Evolutionary conservation across 1,140 invertebrate species (phyloP).

Genomic region (Samia ricini): DNA sequence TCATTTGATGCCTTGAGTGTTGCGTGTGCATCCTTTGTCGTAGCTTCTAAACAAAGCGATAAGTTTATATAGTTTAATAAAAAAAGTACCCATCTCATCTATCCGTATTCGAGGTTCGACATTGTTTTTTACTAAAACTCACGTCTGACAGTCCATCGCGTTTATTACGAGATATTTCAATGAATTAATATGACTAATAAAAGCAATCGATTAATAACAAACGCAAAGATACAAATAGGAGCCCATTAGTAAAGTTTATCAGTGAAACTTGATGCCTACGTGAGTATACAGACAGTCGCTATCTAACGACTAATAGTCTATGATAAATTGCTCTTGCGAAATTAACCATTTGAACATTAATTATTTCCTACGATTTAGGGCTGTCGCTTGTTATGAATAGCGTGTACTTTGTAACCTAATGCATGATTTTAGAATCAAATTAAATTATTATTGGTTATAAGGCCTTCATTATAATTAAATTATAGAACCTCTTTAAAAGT

Average conservation of each 20-base stretch:
- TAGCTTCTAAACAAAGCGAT: too few species aligned
- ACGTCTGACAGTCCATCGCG: too few species aligned
- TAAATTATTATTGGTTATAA: too few species aligned
- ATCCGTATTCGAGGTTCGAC: too few species aligned
- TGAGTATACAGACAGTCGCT: conserved; percentile 4
- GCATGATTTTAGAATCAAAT: neutral
- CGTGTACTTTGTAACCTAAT: neutral
- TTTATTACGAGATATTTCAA: neutral
- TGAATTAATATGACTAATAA: neutral
- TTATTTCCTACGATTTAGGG: conserved; percentile 9
- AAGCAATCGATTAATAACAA: conserved; percentile 9
- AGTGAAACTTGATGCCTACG: conserved; percentile 9
- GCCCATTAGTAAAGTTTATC: conserved; percentile 9
- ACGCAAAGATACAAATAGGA: neutral
- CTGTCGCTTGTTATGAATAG: neutral
- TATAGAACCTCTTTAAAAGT: too few species aligned
- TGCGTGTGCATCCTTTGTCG: too few species aligned
- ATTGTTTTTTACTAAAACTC: too few species aligned
- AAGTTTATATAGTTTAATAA: too few species aligned
- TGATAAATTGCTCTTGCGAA: conserved; percentile 12
- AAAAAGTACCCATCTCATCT: too few species aligned
- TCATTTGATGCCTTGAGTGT: too few species aligned
- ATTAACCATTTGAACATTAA: conserved; percentile 11
- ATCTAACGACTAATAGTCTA: conserved; percentile 5
- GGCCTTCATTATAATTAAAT: too few species aligned